Evolutionary conservation across 1,140 invertebrate genomes (phyloP), one percentile per base, ranked within the genome.

Genomic region (Dermatophagoides farinae): DNA sequence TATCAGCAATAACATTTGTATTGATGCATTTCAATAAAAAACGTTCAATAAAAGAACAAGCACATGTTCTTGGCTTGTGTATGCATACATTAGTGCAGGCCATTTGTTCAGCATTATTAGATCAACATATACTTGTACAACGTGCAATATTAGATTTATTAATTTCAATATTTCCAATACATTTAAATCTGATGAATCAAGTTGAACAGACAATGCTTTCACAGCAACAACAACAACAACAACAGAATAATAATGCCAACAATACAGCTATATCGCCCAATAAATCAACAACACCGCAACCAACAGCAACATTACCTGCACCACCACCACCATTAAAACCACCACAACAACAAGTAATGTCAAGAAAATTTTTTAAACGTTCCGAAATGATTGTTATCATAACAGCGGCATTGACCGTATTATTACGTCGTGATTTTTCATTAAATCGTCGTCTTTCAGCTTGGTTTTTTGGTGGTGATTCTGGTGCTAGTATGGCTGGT

Each of bases 381-480:
- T 72, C 78, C 8, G 85, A 90, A 70, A 80, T 87, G 76, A 78
- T 85, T 10, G 76, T 79, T 54, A 72, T 95, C 54, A 78, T 89
- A 1, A 85, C 82, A 25, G 80, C 87, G 60, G 83, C 84, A 37
- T 71, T 93, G 55, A 79, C 81, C 40, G 87, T 90, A 0, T 82
- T 95, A 62, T 73, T 95, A 12, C 72, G 89, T 49, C 76, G 90
- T 64, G 90, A 95, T 70, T 89, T 91, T 83, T 91, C 87, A 49
- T 75, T 95, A 16, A 95, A 93, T 71, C 78, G 86, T 61, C 77
- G 87, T 40, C 73, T 91, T 18, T 88, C 84, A 70, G 80, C 82
- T 5, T 91, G 87, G 87, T 71, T 91, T 16, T 72, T 88, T 51
- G 85, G 84, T 18, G 78, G 76, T 20, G 83, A 86, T 60, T 57